These are phyloP conservation scores for Arizona elegans DNA, from an alignment of 2,113 vertebrate genomes.

Conservation along the genomic window DNA sequence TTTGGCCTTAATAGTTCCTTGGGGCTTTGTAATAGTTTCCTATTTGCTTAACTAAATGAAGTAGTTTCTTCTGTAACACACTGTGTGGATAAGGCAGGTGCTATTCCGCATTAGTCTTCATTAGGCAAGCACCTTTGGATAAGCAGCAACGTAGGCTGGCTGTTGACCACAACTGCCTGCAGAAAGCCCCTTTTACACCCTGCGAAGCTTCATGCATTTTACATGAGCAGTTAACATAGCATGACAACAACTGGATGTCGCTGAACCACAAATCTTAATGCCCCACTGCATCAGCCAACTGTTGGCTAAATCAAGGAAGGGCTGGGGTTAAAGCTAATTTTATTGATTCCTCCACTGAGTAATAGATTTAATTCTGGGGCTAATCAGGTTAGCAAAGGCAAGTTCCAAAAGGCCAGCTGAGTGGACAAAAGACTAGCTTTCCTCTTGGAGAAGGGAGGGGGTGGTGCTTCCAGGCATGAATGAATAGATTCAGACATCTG, in stretches of 20 bases:
- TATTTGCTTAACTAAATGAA: slow-evolving; percentile 33
- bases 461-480: neutral
- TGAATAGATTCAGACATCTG: neutral
- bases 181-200: slow-evolving; percentile 1
- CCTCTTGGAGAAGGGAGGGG: neutral
- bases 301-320: neutral
- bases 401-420: neutral
- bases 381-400: neutral
- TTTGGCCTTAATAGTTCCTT: slow-evolving; percentile 15
- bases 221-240: slow-evolving; percentile 13
- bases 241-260: neutral
- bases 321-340: neutral
- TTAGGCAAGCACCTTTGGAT: slow-evolving; percentile 11
- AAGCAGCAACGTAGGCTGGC: neutral
- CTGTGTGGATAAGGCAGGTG: slow-evolving; percentile 14
- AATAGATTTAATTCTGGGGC: slow-evolving; percentile 14
- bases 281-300: neutral
- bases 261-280: neutral
- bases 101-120: slow-evolving; percentile 25
- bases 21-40: slow-evolving; percentile 31
- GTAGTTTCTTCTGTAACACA: slow-evolving; percentile 16
- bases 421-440: neutral
- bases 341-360: slow-evolving; percentile 3
- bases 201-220: slow-evolving; percentile 10
- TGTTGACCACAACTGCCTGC: slow-evolving; percentile 3